phyloP scores from a whole-genome alignment of 2,113 vertebrate genomes.

The Scatophagus argus region DNA sequence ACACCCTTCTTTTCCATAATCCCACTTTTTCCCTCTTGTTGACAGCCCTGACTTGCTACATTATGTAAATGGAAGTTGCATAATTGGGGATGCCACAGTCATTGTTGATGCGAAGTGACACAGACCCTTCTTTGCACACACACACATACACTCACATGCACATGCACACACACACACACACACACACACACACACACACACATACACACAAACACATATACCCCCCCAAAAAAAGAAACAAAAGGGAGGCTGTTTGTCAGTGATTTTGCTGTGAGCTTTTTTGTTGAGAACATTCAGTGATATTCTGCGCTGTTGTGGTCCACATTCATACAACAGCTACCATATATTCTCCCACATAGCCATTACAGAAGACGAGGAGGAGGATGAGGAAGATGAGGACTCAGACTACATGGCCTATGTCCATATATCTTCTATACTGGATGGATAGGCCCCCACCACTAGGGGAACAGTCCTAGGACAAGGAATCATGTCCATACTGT shows the following conservation, averaged over 20 bases:
- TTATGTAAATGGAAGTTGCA: constrained; percentile 85
- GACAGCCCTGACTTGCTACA: constrained; percentile 91
- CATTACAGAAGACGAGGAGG: constrained; percentile 98
- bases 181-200: not conserved
- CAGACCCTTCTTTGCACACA: constrained; percentile 62
- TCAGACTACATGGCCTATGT: constrained; percentile 96
- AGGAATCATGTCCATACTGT: constrained; percentile 96
- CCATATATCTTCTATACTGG: constrained; percentile 98
- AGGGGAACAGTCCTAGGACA: constrained; percentile 90
- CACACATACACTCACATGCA: not conserved
- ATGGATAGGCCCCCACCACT: constrained; percentile 92
- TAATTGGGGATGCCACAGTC: constrained; percentile 88
- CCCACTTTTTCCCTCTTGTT: constrained; percentile 67
- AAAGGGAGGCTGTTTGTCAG: constrained; percentile 79
- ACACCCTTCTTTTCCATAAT: constrained; percentile 66
- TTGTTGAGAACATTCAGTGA: constrained; percentile 88
- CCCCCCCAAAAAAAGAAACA: constrained; percentile 16
- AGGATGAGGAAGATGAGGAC: constrained; percentile 97
- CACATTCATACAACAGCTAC: constrained; percentile 99
- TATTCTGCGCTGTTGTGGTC: constrained; percentile 96
- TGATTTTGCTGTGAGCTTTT: constrained; percentile 89
- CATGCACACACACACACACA: not conserved
- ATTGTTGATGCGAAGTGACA: constrained; percentile 83
- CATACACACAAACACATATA: constrained; percentile 12
- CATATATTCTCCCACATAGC: constrained; percentile 99